Percentiles rank a stretch among this genome's conserved stretches.
Conservation (phyloP, 2,888 invertebrate species). For the Kuschelorhynchus macadamiae region DNA sequence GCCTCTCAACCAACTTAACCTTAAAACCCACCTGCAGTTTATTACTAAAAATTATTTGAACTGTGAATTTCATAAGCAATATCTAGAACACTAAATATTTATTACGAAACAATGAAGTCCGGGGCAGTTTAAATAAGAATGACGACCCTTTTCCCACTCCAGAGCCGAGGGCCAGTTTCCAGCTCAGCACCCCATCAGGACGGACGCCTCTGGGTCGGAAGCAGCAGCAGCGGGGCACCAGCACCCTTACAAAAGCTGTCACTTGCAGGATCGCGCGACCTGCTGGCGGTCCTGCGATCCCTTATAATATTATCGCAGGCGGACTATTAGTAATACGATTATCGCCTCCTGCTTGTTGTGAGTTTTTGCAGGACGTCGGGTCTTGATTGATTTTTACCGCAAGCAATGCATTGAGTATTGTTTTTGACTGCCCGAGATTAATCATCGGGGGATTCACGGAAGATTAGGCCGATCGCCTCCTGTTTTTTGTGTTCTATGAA, state of each 20-base stretch:
- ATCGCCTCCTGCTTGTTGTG: constrained; percentile 59
- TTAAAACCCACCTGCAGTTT: no score
- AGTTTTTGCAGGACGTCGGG: constrained; percentile 61
- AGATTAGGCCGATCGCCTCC: constrained; percentile 18
- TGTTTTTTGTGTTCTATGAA: neutral
- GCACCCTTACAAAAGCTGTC: constrained; percentile 68
- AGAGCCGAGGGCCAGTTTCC: constrained; percentile 28
- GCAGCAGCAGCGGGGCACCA: constrained; percentile 62
- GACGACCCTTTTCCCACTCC: neutral
- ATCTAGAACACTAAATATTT: neutral
- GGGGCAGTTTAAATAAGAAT: no score
- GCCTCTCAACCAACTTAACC: no score
- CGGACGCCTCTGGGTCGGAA: constrained; percentile 59
- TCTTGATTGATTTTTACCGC: constrained; percentile 66
- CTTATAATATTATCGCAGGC: constrained; percentile 57
- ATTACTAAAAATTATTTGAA: no score
- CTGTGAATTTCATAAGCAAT: neutral
- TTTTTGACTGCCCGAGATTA: constrained; percentile 56
- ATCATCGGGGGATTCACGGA: constrained; percentile 37
- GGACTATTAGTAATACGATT: constrained; percentile 66
- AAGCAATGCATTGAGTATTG: constrained; percentile 56
- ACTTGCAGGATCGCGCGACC: constrained; percentile 63
- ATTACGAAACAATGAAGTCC: neutral
- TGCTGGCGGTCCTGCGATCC: constrained; percentile 57
- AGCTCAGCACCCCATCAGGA: constrained; percentile 52